phyloP scores from a whole-genome alignment of 2,888 invertebrate species.

The Theristus sp. region DNA sequence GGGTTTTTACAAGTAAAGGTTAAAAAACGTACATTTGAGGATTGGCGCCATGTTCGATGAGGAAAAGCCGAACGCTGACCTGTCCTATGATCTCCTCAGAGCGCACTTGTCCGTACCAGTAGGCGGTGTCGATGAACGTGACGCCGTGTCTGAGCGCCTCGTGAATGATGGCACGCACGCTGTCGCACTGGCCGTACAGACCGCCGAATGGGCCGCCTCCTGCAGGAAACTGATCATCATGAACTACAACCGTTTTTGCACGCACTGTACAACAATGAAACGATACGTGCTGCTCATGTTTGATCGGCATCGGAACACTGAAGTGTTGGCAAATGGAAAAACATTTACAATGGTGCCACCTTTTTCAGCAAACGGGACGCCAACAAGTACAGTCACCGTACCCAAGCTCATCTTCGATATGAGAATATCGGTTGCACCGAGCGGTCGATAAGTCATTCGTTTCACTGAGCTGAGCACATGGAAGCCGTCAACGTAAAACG shows the following conservation, averaged over 20 bases:
- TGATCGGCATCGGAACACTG: no score
- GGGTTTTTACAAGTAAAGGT: neutral
- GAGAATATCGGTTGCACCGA: conserved; percentile 35
- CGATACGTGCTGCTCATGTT: neutral
- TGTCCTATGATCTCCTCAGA: neutral
- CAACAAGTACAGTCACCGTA: neutral
- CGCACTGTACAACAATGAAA: neutral
- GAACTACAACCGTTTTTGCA: no score
- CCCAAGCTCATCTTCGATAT: conserved; percentile 4
- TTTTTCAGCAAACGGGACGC: neutral
- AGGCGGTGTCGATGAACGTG: conserved; percentile 74
- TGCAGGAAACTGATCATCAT: no score
- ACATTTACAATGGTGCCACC: no score
- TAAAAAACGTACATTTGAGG: neutral
- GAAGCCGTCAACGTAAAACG: neutral
- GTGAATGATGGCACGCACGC: conserved; percentile 48
- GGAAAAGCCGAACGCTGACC: neutral
- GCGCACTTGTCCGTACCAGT: conserved; percentile 58
- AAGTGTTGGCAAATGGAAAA: no score
- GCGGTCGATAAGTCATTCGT: conserved; percentile 31
- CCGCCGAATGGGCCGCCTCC: conserved; percentile 7
- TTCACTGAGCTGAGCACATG: neutral
- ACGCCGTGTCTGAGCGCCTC: conserved; percentile 54
- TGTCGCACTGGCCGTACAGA: conserved; percentile 29
- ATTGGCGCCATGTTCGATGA: neutral